These are phyloP conservation scores for Archips xylosteana DNA, from an alignment of 2,888 invertebrate species.

Conservation along the genomic window DNA sequence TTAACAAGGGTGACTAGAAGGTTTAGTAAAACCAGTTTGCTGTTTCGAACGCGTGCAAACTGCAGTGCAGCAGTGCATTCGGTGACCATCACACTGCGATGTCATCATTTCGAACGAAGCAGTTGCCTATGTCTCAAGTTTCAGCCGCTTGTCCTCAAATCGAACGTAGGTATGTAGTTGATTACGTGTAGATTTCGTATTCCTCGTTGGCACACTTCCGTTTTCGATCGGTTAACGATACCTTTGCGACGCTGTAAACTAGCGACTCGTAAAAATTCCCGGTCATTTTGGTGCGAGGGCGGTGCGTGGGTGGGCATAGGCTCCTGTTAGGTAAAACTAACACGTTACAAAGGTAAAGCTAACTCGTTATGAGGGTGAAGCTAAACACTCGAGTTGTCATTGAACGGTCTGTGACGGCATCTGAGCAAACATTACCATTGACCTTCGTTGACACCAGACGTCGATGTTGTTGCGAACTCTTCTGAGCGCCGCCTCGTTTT, in stretches of 20 bases:
- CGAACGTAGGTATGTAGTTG: slow-evolving; percentile 2
- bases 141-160: slow-evolving; percentile 24
- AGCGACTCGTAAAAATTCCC: slow-evolving; percentile 23
- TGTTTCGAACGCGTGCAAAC: slow-evolving; percentile 6
- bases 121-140: slow-evolving; percentile 7
- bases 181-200: slow-evolving; percentile 18
- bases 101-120: slow-evolving; percentile 23
- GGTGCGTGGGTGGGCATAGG: not conserved
- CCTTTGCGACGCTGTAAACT: slow-evolving; percentile 4
- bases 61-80: not conserved
- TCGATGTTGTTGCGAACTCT: slow-evolving; percentile 41
- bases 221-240: slow-evolving; percentile 24
- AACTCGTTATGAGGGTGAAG: slow-evolving; percentile 4
- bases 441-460: slow-evolving; percentile 55
- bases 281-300: slow-evolving; percentile 22
- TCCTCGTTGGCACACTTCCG: slow-evolving; percentile 36
- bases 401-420: slow-evolving; percentile 48
- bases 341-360: not conserved
- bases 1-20: not conserved
- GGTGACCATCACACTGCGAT: not conserved
- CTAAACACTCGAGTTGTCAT: slow-evolving; percentile 25
- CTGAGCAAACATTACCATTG: slow-evolving; percentile 62
- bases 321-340: slow-evolving; percentile 10
- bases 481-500: slow-evolving; percentile 33
- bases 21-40: slow-evolving; percentile 16